Conservation (phyloP, 2,888 invertebrate species). For the Eupsilia transversa region DNA sequence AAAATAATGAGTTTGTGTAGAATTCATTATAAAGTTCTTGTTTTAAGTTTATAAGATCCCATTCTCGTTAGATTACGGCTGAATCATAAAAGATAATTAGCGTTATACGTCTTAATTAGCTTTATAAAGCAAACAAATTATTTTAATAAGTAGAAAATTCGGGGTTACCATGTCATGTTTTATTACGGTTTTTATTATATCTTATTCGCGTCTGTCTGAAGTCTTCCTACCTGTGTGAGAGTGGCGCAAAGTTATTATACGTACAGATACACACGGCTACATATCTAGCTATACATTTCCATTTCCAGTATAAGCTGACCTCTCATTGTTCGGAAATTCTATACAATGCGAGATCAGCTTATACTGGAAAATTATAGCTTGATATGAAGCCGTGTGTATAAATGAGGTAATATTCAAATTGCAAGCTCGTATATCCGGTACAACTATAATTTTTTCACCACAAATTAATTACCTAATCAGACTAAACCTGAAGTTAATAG, state of each 20-base stretch:
- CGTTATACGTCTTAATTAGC: conserved; percentile 34
- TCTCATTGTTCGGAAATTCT: too few species aligned
- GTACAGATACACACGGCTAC: too few species aligned
- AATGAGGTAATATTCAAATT: background rate
- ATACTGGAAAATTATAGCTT: too few species aligned
- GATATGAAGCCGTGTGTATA: too few species aligned
- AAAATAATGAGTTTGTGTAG: background rate
- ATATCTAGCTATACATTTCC: too few species aligned
- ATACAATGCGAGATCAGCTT: too few species aligned
- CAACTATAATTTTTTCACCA: too few species aligned
- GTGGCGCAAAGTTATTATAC: background rate
- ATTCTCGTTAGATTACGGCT: conserved; percentile 36
- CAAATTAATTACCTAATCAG: too few species aligned
- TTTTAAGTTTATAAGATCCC: conserved; percentile 27
- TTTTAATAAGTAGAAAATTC: conserved; percentile 22
- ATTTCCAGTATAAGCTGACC: too few species aligned
- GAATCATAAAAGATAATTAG: conserved; percentile 54
- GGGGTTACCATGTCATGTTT: conserved; percentile 28
- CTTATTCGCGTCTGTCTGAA: background rate
- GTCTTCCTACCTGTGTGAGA: too few species aligned
- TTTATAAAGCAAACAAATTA: conserved; percentile 27
- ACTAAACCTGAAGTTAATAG: too few species aligned
- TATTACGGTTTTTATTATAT: conserved; percentile 1
- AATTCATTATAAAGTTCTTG: conserved; percentile 34
- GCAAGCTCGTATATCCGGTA: background rate